A percentile compares a stretch with the other conserved stretches of the same genome.
phyloP scores from a whole-genome alignment of 2,113 vertebrate genomes.

The Patagioenas fasciata region DNA sequence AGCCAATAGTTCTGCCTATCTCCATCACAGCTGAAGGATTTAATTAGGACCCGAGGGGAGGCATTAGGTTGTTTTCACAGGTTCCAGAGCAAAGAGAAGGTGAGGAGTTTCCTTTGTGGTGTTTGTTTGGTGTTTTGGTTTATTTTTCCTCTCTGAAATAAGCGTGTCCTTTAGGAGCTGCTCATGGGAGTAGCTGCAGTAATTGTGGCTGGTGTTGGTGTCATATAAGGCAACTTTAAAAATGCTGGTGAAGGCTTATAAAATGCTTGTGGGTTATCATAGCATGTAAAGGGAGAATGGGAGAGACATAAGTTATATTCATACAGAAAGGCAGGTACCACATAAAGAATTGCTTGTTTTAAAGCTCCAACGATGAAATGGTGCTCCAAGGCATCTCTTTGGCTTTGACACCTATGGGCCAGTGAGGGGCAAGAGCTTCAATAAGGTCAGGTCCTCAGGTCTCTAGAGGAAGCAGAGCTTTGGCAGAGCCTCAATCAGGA shows the following conservation, averaged over 20 bases:
- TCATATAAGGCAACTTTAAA: neutral
- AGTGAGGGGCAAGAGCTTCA: neutral
- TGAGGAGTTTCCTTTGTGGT: neutral
- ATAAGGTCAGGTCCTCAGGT: neutral
- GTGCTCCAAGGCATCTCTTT: neutral
- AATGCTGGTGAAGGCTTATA: neutral
- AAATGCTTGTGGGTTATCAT: neutral
- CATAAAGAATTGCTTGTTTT: neutral
- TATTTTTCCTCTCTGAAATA: neutral
- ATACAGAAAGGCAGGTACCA: neutral
- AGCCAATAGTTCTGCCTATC: neutral
- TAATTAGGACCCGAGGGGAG: neutral
- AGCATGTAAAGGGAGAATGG: neutral
- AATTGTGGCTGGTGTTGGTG: neutral
- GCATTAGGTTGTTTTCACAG: accelerated
- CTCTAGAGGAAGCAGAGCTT: neutral
- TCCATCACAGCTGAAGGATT: neutral
- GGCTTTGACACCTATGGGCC: accelerated
- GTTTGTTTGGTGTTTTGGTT: neutral
- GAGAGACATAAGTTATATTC: neutral
- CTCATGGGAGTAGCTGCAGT: neutral
- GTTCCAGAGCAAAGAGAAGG: neutral
- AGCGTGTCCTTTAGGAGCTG: neutral
- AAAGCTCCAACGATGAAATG: neutral
- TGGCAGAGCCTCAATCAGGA: neutral